Percentiles rank a stretch among this genome's conserved stretches.
Conservation (phyloP, 2,888 invertebrate genomes). For the Zhengitettix transpicula region DNA sequence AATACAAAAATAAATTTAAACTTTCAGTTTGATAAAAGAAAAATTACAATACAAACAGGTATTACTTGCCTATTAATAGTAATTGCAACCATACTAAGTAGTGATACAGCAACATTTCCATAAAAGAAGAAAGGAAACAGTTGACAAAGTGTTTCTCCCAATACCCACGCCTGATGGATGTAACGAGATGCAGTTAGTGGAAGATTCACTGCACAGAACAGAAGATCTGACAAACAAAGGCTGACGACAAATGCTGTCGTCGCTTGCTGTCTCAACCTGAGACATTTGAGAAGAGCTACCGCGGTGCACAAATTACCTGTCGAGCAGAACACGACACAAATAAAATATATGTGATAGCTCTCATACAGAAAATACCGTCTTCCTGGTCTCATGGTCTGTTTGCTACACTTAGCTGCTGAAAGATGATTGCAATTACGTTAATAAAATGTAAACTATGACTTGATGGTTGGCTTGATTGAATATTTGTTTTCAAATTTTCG, state of each 20-base stretch:
- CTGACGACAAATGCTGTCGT: constrained; percentile 80
- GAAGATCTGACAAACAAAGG: constrained; percentile 67
- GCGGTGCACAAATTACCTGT: constrained; percentile 71
- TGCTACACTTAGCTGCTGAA: too few species aligned
- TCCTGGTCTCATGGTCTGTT: too few species aligned
- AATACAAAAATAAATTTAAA: constrained; percentile 1
- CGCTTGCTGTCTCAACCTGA: constrained; percentile 63
- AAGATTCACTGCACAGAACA: constrained; percentile 70
- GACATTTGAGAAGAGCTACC: constrained; percentile 57
- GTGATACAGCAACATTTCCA: constrained; percentile 74
- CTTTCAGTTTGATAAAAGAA: background rate
- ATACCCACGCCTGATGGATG: constrained; percentile 64
- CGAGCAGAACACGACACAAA: constrained; percentile 20
- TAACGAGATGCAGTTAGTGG: constrained; percentile 71
- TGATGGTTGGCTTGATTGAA: too few species aligned
- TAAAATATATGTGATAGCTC: too few species aligned
- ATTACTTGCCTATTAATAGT: constrained; percentile 61
- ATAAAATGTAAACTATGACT: too few species aligned
- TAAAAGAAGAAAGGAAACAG: constrained; percentile 80
- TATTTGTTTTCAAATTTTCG: too few species aligned
- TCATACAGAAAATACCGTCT: too few species aligned
- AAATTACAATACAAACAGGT: background rate
- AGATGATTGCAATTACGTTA: too few species aligned
- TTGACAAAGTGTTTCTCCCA: constrained; percentile 60
- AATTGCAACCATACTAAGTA: constrained; percentile 79